Conservation (phyloP, 1,140 invertebrate genomes). For the Drosophila bocqueti region DNA sequence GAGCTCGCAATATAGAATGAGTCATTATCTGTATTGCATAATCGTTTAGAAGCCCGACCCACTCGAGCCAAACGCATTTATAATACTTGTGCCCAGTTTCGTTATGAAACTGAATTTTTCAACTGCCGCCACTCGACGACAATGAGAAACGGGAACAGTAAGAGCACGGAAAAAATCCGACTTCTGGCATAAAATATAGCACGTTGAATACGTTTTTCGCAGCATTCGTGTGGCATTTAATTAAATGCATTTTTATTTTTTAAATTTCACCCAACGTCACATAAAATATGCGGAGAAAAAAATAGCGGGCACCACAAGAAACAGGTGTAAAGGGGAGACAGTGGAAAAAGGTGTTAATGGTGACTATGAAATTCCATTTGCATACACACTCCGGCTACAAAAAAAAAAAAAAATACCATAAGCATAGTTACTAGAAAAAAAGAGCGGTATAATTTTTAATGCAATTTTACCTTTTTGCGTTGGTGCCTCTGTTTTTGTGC, state of each 20-base stretch:
- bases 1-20: too few species aligned
- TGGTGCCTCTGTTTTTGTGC: conserved; percentile 31
- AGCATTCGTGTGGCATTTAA: conserved; percentile 81
- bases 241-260: conserved; percentile 76
- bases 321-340: conserved; percentile 52
- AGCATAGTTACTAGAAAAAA: conserved; percentile 54
- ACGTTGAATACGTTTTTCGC: conserved; percentile 66
- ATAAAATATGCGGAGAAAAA: conserved; percentile 70
- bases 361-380: conserved; percentile 82
- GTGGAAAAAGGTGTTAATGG: conserved; percentile 80
- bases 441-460: conserved; percentile 65
- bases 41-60: background rate
- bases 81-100: conserved; percentile 20
- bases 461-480: conserved; percentile 57
- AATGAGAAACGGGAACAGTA: conserved; percentile 40
- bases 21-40: background rate
- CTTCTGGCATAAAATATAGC: conserved; percentile 69
- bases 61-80: conserved; percentile 24
- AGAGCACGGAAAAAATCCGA: conserved; percentile 19
- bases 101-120: conserved; percentile 49
- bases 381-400: conserved; percentile 51
- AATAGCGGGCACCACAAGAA: conserved; percentile 50
- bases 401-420: conserved; percentile 52
- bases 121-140: conserved; percentile 3
- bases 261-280: conserved; percentile 54